Evolutionary conservation across 2,888 invertebrate species (phyloP).

Genomic region (Limnephilus marmoratus): DNA sequence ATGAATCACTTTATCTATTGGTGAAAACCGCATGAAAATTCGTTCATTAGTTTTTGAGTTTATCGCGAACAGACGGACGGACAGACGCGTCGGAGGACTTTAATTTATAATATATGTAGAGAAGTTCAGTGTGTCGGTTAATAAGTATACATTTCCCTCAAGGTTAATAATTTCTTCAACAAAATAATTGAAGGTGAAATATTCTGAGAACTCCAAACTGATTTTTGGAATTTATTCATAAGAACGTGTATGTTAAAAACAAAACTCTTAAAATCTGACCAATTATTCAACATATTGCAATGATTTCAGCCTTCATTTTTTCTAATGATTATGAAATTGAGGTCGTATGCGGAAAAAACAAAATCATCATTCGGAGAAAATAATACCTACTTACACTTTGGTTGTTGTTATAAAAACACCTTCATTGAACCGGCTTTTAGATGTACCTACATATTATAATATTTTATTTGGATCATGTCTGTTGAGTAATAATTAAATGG

Average conservation of each 20-base stretch:
- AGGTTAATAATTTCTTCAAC: no score
- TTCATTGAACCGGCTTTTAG: background rate
- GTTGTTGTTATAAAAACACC: background rate
- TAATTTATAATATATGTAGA: no score
- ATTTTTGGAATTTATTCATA: background rate
- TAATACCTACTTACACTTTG: background rate
- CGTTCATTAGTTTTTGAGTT: no score
- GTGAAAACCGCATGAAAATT: no score
- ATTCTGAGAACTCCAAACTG: background rate
- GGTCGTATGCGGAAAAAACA: background rate
- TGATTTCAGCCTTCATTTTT: background rate
- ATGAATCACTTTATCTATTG: no score
- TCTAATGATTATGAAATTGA: background rate
- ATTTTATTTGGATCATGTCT: background rate
- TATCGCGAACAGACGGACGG: no score
- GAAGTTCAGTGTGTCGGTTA: no score
- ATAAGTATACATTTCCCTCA: no score
- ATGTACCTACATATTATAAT: background rate
- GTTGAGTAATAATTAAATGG: no score
- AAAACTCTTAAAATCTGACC: background rate
- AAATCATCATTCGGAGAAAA: background rate
- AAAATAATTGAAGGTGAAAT: background rate
- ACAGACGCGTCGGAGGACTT: no score
- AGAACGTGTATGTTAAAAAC: background rate
- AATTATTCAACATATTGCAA: background rate